Base-by-base conservation (phyloP, 2,888 invertebrate species). In the Leucophenga maculata region DNA sequence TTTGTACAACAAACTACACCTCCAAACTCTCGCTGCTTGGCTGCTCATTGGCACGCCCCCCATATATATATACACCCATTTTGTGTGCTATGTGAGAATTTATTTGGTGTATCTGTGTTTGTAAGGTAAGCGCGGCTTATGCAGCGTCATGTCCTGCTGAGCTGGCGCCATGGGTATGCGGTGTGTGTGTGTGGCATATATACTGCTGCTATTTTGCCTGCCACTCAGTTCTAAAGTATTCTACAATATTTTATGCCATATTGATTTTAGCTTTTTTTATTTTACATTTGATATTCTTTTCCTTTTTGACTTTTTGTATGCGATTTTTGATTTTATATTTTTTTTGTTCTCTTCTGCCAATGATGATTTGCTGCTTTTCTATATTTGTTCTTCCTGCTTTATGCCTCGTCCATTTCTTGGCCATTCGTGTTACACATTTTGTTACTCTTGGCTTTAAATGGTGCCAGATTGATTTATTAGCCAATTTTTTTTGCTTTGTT, bases 391-490 rank as follows among this genome's bases (percentile, higher is more conserved):
- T 64, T 44, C 68, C 52, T 52, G 22, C 26, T 44, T 14, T 66
- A 67, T 72, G 39, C 54, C 20, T 32, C 55, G 11, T 16, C 32
- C 46, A 20, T 6, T 50, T 52, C 6, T 13, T n/a, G 16, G 20
- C 66, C 32, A 48, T 11, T 46, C 46, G 31, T n/a, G 16, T 18
- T n/a, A 26, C 14, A 39, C 44, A n/a, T 44, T 57, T 62, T 67
- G 55, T 20, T 26, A 9, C 67, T 46, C 50, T 39, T 54, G 66
- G 26, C 71, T 59, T 65, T 65, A 26, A 60, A 44, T 73, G 76
- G 73, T 73, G 77, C 75, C 75, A 78, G 81, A 83, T 82, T 82
- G 84, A 82, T 82, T 82, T 82, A 82, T 84, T 77, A 76, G 75
- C 69, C 70, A 68, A 73, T 78, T 69, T 73, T 70, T 44, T 65